Evolutionary conservation across 2,888 invertebrate species (phyloP).

Genomic region (Pandemis cinnamomeana): DNA sequence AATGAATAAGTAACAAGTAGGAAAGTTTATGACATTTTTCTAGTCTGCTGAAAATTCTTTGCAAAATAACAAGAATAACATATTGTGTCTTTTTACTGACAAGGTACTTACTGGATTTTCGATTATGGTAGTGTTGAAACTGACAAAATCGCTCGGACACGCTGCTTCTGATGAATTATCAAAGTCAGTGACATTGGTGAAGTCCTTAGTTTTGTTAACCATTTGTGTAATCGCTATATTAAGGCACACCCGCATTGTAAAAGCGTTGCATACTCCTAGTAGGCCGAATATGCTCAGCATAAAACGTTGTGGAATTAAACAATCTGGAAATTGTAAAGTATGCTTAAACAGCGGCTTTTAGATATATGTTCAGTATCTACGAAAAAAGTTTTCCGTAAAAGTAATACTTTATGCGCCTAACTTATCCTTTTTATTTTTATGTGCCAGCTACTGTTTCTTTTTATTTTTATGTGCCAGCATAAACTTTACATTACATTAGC

Average conservation of each 20-base stretch:
- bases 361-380: too few relatives aligned
- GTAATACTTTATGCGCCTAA: too few relatives aligned
- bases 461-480: too few relatives aligned
- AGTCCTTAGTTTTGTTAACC: slow-evolving; percentile 37
- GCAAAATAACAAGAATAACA: too few relatives aligned
- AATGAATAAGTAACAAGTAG: too few relatives aligned
- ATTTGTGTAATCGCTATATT: slow-evolving; percentile 38
- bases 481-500: too few relatives aligned
- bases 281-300: slow-evolving; percentile 31
- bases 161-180: slow-evolving; percentile 16
- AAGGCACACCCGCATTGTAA: slow-evolving; percentile 36
- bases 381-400: too few relatives aligned
- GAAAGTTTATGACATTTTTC: too few relatives aligned
- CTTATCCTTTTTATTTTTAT: too few relatives aligned
- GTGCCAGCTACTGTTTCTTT: too few relatives aligned
- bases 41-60: too few relatives aligned
- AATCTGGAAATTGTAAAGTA: slow-evolving; percentile 20
- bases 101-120: slow-evolving; percentile 37
- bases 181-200: not conserved
- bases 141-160: slow-evolving; percentile 28
- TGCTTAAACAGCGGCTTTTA: too few relatives aligned
- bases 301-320: slow-evolving; percentile 37
- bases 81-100: not conserved
- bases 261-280: slow-evolving; percentile 38
- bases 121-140: slow-evolving; percentile 10